Evolutionary conservation across 2,113 vertebrate genomes (phyloP).

Genomic region (Andinoacara biseriatus): DNA sequence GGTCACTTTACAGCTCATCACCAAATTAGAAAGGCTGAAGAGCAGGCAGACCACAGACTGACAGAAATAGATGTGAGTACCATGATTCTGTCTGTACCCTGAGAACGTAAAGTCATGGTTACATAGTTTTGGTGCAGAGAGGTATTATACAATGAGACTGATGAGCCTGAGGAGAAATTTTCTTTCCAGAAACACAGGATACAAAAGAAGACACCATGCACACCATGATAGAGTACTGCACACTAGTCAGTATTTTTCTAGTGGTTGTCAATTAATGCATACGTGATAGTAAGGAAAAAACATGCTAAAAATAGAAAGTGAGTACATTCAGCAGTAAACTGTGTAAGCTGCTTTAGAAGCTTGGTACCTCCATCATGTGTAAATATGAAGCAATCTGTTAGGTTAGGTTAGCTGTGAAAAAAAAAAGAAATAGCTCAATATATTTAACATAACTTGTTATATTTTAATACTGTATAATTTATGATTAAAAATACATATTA

Average conservation of each 20-base stretch:
- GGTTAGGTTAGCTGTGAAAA: accelerated
- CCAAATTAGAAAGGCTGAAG: conserved; percentile 74
- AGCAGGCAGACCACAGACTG: conserved; percentile 55
- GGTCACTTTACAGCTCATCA: conserved; percentile 82
- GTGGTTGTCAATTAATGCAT: background rate
- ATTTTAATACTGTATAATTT: accelerated
- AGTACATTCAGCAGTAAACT: background rate
- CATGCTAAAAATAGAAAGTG: background rate
- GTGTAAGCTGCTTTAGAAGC: background rate
- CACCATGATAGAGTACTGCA: background rate
- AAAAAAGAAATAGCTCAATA: accelerated
- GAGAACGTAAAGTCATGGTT: conserved; percentile 22
- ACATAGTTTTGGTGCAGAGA: conserved; percentile 23
- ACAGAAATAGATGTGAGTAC: conserved; percentile 58
- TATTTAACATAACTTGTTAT: background rate
- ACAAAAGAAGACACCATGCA: background rate
- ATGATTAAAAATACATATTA: too few relatives aligned
- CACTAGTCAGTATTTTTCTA: background rate
- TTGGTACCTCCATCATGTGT: background rate
- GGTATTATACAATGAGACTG: background rate
- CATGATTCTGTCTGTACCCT: conserved; percentile 22
- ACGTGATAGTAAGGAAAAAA: background rate
- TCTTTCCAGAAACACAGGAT: background rate
- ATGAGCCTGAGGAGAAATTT: background rate
- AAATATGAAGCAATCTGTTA: background rate